phyloP scores from a whole-genome alignment of 2,113 vertebrate species.

The Spizaetus ornatus region DNA sequence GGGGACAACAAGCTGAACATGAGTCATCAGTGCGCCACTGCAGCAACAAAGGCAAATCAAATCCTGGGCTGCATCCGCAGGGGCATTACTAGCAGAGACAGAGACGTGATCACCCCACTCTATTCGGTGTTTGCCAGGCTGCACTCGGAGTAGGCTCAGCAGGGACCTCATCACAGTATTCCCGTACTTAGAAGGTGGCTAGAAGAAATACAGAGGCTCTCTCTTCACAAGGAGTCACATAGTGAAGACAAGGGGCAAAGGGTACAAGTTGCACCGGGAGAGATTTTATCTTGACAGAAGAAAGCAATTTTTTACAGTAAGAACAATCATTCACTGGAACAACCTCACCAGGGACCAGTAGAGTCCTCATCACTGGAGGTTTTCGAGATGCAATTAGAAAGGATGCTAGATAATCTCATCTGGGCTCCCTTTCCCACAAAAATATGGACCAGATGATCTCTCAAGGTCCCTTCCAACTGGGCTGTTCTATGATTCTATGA shows the following conservation, averaged over 20 bases:
- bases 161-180: background rate
- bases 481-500: background rate
- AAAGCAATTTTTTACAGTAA: background rate
- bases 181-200: background rate
- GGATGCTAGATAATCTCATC: background rate
- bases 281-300: background rate
- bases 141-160: background rate
- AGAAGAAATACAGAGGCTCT: background rate
- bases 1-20: background rate
- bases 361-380: background rate
- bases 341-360: background rate
- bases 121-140: too few species aligned
- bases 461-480: background rate
- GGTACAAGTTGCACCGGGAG: background rate
- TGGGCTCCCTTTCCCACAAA: background rate
- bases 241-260: background rate
- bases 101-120: background rate
- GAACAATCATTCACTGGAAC: background rate
- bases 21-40: accelerated
- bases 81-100: background rate
- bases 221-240: background rate
- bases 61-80: background rate
- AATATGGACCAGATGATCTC: background rate
- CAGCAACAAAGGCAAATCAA: background rate
- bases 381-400: background rate